These are phyloP conservation scores for Catocala nupta DNA, from an alignment of 2,888 invertebrate genomes.

Conservation along the genomic window DNA sequence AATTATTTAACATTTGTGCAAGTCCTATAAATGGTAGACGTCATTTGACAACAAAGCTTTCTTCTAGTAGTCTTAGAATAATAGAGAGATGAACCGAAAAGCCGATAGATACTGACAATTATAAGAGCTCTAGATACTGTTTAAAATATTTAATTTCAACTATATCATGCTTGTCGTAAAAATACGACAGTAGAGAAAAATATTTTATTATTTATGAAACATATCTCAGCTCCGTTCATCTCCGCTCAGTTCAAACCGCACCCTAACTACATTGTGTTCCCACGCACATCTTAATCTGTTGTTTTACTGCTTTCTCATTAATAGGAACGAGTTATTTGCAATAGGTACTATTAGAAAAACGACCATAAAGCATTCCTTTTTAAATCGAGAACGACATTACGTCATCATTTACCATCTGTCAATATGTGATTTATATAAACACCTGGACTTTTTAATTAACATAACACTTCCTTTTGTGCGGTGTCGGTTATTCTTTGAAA, in stretches of 20 bases:
- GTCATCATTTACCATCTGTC: slow-evolving; percentile 30
- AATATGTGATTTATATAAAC: slow-evolving; percentile 15
- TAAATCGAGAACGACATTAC: slow-evolving; percentile 21
- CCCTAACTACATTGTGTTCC: slow-evolving; percentile 50
- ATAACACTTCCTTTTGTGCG: slow-evolving; percentile 6
- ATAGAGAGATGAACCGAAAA: too few species aligned
- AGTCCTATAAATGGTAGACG: too few species aligned
- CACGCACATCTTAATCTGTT: slow-evolving; percentile 53
- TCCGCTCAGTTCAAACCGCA: slow-evolving; percentile 1
- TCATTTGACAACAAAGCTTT: too few species aligned
- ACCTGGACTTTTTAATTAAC: slow-evolving; percentile 14
- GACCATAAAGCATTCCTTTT: slow-evolving; percentile 45
- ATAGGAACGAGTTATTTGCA: slow-evolving; percentile 54
- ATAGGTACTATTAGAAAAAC: slow-evolving; percentile 34
- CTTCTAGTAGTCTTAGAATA: too few species aligned
- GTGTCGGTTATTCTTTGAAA: background rate
- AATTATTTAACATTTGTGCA: too few species aligned
- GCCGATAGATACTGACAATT: too few species aligned
- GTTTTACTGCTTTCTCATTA: slow-evolving; percentile 54
- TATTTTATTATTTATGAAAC: too few species aligned
- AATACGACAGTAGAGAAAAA: too few species aligned
- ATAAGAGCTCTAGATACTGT: too few species aligned
- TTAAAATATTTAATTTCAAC: too few species aligned
- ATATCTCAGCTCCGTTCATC: background rate
- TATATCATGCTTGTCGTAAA: too few species aligned